Conservation (phyloP, 2,797 vertebrate genomes). For the Protonibea diacanthus region DNA sequence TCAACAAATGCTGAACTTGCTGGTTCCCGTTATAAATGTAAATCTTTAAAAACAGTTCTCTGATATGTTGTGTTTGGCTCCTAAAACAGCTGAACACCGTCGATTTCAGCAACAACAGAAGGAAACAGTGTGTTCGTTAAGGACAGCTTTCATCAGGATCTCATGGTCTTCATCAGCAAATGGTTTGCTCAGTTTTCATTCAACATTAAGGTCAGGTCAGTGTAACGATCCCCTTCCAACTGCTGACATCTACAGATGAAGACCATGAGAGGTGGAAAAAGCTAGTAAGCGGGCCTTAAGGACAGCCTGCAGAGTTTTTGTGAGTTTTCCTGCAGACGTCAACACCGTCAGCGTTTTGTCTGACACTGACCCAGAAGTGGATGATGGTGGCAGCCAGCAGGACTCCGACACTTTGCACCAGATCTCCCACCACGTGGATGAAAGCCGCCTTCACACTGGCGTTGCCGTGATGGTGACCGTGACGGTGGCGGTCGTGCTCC, state of each 20-base stretch:
- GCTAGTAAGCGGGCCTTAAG: too few species aligned
- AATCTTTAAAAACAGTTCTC: too few species aligned
- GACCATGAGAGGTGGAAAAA: too few species aligned
- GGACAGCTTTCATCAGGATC: neutral
- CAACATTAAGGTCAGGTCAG: too few species aligned
- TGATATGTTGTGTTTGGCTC: neutral
- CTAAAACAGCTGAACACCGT: neutral
- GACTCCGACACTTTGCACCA: conserved; percentile 92
- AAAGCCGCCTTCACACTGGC: conserved; percentile 93
- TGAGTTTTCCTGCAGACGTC: neutral
- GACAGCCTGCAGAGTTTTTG: too few species aligned
- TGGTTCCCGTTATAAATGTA: neutral
- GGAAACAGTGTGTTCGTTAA: neutral
- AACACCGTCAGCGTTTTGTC: neutral
- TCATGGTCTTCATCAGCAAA: too few species aligned
- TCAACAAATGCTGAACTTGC: neutral
- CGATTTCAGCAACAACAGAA: neutral
- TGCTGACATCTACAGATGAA: too few species aligned
- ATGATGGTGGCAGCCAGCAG: conserved; percentile 89
- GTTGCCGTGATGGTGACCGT: conserved; percentile 79
- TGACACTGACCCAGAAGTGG: conserved; percentile 88
- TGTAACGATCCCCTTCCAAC: too few species aligned
- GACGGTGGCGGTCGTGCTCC: conserved; percentile 57
- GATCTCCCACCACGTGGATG: conserved; percentile 91
- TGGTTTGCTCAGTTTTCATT: too few species aligned